phyloP scores from a whole-genome alignment of 2,113 vertebrate species.

The Okapia johnstoni region DNA sequence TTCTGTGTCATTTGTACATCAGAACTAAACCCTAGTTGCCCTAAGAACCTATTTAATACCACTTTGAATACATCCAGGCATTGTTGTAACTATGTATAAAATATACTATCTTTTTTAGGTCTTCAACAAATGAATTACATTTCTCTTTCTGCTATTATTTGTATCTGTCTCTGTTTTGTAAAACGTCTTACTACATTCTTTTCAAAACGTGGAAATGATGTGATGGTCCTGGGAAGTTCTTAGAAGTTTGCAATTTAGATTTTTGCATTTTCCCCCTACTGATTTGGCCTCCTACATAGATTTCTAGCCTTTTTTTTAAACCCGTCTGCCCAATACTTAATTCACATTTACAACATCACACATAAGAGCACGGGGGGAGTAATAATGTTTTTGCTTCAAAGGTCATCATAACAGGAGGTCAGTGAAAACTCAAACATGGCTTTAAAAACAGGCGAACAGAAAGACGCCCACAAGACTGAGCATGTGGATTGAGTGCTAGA shows the following conservation, averaged over 20 bases:
- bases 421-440: constrained; percentile 70
- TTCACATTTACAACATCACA: constrained; percentile 63
- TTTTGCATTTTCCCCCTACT: constrained; percentile 28
- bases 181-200: constrained; percentile 28
- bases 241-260: constrained; percentile 46
- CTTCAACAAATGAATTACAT: constrained; percentile 28
- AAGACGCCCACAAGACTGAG: constrained; percentile 62
- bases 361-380: background rate
- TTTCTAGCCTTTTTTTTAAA: background rate
- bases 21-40: background rate
- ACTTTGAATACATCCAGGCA: background rate
- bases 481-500: constrained; percentile 54
- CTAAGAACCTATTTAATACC: background rate
- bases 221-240: constrained; percentile 40
- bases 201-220: constrained; percentile 48
- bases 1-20: background rate
- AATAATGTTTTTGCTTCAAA: constrained; percentile 70
- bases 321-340: constrained; percentile 39
- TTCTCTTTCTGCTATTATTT: constrained; percentile 12
- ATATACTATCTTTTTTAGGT: background rate
- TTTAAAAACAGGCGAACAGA: constrained; percentile 64
- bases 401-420: constrained; percentile 60
- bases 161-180: constrained; percentile 1
- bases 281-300: constrained; percentile 40
- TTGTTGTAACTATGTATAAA: constrained; percentile 19